Evolutionary conservation across 2,888 invertebrate species (phyloP).

Genomic region (Platycnemis pennipes): DNA sequence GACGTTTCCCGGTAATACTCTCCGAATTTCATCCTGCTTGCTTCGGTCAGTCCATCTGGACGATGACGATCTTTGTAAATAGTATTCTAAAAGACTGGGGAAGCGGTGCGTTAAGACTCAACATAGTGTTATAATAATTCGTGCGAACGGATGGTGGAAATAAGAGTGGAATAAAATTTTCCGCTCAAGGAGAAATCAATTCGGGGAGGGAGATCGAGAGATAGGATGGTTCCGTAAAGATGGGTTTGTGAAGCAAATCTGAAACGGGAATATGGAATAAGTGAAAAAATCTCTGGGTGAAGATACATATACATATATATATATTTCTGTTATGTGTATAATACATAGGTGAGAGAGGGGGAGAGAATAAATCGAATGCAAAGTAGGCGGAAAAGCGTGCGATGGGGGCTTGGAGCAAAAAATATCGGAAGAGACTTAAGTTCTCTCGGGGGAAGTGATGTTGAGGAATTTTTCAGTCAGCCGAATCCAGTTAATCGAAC

Average conservation of each 20-base stretch:
- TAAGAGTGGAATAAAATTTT: slow-evolving; percentile 19
- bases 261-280: slow-evolving; percentile 6
- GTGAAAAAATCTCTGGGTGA: background rate
- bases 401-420: background rate
- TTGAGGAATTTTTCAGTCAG: slow-evolving; percentile 36
- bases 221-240: slow-evolving; percentile 1
- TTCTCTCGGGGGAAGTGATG: slow-evolving; percentile 14
- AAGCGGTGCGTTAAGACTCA: background rate
- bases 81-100: background rate
- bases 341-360: background rate
- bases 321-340: background rate
- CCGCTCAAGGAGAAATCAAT: slow-evolving; percentile 10
- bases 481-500: slow-evolving; percentile 35
- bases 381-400: slow-evolving; percentile 1
- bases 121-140: background rate
- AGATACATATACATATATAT: background rate
- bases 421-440: slow-evolving; percentile 19
- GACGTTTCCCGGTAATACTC: no score
- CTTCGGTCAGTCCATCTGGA: no score
- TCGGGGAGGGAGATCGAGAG: background rate
- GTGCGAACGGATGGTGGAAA: background rate
- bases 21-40: no score
- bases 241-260: slow-evolving; percentile 46
- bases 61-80: background rate
- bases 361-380: slow-evolving; percentile 15